Conservation (phyloP, 2,797 vertebrate genomes). For the Scolopax rusticola region DNA sequence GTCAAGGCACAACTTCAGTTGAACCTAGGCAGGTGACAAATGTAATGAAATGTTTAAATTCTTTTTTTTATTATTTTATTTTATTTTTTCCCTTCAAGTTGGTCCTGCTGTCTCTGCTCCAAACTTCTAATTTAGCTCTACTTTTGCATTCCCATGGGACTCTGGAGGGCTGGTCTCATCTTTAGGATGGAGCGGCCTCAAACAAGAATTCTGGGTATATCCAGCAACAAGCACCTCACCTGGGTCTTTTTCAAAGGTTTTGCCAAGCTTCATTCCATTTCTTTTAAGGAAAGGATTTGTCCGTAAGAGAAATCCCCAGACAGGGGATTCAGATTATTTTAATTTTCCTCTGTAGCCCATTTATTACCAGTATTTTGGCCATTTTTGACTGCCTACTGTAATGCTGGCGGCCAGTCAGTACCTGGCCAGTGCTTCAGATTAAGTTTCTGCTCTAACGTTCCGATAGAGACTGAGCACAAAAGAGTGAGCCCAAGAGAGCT, state of each 20-base stretch:
- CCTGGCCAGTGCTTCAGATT: conserved; percentile 61
- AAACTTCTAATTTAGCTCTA: conserved; percentile 14
- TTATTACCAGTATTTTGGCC: conserved; percentile 14
- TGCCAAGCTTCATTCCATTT: not conserved
- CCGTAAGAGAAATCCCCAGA: not conserved
- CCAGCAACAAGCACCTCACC: not conserved
- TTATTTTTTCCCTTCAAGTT: not conserved
- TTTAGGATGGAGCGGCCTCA: not conserved
- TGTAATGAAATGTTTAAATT: not conserved
- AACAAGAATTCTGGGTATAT: conserved; percentile 13
- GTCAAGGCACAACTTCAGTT: not conserved
- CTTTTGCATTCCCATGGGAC: not conserved
- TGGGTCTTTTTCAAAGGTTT: not conserved
- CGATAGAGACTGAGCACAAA: conserved; percentile 55
- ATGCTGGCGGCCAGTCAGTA: conserved; percentile 33
- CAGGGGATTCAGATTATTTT: not conserved
- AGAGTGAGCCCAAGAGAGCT: conserved; percentile 55
- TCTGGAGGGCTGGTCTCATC: not conserved
- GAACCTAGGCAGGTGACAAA: not conserved
- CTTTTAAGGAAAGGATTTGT: not conserved
- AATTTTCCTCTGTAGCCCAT: not conserved
- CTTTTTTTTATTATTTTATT: not conserved
- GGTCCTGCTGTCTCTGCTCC: not conserved
- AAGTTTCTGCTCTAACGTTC: conserved; percentile 73
- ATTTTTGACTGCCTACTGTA: conserved; percentile 45